Conservation (phyloP, 2,888 invertebrate genomes). For the Drosophila picticornis region DNA sequence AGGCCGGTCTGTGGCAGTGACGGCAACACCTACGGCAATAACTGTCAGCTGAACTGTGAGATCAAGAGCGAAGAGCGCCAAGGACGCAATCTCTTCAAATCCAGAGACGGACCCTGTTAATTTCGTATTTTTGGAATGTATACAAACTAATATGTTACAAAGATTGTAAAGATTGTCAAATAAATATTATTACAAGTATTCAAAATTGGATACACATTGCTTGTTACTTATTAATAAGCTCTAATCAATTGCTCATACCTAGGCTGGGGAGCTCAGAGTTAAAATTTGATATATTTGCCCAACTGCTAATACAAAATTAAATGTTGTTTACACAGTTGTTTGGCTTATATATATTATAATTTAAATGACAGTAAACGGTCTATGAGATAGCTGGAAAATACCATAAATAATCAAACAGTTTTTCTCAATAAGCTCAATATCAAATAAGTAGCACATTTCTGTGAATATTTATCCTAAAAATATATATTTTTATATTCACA, state of each 20-base stretch:
- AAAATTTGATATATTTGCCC: neutral
- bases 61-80: slow-evolving; percentile 34
- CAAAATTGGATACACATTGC: neutral
- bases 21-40: too few species aligned
- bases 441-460: neutral
- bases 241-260: neutral
- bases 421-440: neutral
- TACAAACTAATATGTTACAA: neutral
- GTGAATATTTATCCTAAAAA: neutral
- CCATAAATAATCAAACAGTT: neutral
- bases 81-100: slow-evolving; percentile 45
- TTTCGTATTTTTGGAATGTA: neutral
- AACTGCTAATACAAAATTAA: neutral
- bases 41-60: slow-evolving; percentile 55
- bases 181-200: slow-evolving; percentile 23
- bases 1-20: slow-evolving; percentile 43
- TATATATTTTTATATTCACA: neutral
- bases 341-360: neutral
- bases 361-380: neutral
- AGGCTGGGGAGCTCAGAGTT: slow-evolving; percentile 3
- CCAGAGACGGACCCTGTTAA: slow-evolving; percentile 53
- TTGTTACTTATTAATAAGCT: too few species aligned
- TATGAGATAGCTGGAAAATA: neutral
- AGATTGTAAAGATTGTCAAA: slow-evolving; percentile 9
- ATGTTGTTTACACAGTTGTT: neutral